Evolutionary conservation across 2,113 vertebrate species (phyloP), one percentile per base, ranked within the genome.

Genomic region (Entomyzon cyanotis): DNA sequence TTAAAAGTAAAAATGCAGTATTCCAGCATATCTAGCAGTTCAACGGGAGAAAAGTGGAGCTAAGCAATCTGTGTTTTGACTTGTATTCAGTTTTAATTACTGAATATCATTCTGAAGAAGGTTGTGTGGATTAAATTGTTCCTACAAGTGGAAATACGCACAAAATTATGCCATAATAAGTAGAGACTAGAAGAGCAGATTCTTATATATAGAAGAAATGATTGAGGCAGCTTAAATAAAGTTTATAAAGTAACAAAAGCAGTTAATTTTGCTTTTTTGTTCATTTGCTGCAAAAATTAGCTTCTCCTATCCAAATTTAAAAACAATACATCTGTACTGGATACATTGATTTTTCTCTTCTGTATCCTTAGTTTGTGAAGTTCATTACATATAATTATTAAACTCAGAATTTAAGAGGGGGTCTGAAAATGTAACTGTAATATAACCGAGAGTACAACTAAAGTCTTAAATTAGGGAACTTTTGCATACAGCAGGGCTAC

Each of bases 201-300:
- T 87, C 16, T 55, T 91, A 73, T 87, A 47, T 84, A 67, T 82
- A 58, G 84, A 69, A 84, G 6, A 93, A 94, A 73, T 69, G 42
- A 82, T 42, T 50, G 55, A 87, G 41, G 24, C 41, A 76, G 20
- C 12, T n/a, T 79, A 78, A 77, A 75, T 87, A 49, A 92, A 75
- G 49, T 89, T 84, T 91, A 60, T 63, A 81, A 84, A 71, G 62
- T 87, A 70, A 92, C 20, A 93, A 73, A 91, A 85, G 28, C 82
- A 75, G 35, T 39, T 65, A 6, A 42, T 78, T 89, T 58, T 81
- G 24, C 53, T 60, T 88, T 87, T 89, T 58, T 91, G 7, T 67
- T 47, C 33, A 78, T 86, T 83, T 71, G 24, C 58, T 80, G 76
- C 28, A 84, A 87, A 84, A 91, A 69, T 65, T 44, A 73, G 62